Conservation (phyloP, 35 echinoderm and acorn worm genomes). For the Acanthaster planci region DNA sequence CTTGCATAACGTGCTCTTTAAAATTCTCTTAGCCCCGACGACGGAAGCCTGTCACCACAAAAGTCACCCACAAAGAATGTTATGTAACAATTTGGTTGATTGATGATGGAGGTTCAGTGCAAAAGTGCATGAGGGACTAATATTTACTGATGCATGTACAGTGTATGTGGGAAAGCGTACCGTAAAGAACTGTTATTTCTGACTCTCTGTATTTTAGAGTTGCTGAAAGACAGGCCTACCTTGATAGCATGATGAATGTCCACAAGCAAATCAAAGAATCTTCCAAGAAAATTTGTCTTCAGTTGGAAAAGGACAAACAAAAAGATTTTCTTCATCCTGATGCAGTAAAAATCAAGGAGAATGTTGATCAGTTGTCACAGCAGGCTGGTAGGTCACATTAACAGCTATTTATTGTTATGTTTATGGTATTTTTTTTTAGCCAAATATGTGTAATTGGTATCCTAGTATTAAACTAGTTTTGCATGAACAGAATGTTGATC, state of each 20-base stretch:
- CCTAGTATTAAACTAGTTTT: too few relatives aligned
- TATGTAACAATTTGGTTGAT: too few relatives aligned
- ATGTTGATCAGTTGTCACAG: conserved; percentile 35
- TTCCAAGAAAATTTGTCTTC: conserved; percentile 43
- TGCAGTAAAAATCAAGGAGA: conserved; percentile 36
- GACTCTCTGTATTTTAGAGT: conserved; percentile 17
- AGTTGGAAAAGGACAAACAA: conserved; percentile 43
- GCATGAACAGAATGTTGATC: too few relatives aligned
- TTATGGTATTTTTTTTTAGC: not conserved
- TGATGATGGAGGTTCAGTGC: too few relatives aligned
- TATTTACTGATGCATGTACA: too few relatives aligned
- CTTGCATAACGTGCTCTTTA: too few relatives aligned
- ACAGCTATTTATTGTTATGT: not conserved
- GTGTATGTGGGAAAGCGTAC: too few relatives aligned
- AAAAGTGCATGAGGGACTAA: too few relatives aligned
- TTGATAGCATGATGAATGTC: conserved; percentile 60
- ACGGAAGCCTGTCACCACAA: too few relatives aligned
- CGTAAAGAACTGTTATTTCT: not conserved
- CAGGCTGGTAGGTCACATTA: conserved; percentile 52
- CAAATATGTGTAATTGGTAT: not conserved
- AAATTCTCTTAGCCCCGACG: too few relatives aligned
- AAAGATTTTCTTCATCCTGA: conserved; percentile 57
- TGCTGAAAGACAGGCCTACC: conserved; percentile 49
- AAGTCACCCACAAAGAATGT: too few relatives aligned
- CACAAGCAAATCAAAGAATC: conserved; percentile 65